Evolutionary conservation across 2,113 vertebrate genomes (phyloP).

Genomic region (Carassius gibelio): DNA sequence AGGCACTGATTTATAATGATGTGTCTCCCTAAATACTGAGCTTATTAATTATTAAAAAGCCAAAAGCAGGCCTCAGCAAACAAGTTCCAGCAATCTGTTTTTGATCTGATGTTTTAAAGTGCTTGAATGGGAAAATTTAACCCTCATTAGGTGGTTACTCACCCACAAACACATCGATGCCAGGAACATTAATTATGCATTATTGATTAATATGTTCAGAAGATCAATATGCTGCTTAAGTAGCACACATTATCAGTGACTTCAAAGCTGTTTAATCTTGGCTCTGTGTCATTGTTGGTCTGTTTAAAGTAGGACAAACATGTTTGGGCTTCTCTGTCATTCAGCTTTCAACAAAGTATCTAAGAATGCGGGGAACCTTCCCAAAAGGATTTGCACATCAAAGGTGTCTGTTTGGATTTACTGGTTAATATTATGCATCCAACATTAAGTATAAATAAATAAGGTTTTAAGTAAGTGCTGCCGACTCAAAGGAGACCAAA

Average conservation of each 20-base stretch:
- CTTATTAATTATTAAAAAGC: slow-evolving; percentile 15
- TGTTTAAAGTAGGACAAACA: slow-evolving; percentile 1
- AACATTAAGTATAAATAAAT: slow-evolving; percentile 27
- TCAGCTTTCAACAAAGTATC: not conserved
- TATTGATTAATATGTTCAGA: not conserved
- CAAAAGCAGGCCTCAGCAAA: not conserved
- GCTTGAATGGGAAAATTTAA: not conserved
- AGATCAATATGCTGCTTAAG: not conserved
- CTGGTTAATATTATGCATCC: not conserved
- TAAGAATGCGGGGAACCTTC: not conserved
- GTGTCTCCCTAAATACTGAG: not conserved
- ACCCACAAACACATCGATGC: not conserved
- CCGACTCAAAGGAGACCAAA: slow-evolving; percentile 8
- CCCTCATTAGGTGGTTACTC: not conserved
- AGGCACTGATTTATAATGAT: not conserved
- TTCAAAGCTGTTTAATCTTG: not conserved
- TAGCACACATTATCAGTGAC: not conserved
- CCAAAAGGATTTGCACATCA: slow-evolving; percentile 30
- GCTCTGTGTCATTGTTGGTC: not conserved
- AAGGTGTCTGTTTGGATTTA: slow-evolving; percentile 7
- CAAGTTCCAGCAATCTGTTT: not conserved
- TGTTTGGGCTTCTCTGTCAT: not conserved
- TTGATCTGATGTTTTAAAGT: not conserved
- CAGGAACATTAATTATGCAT: slow-evolving; percentile 18
- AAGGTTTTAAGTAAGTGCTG: not conserved